Base-by-base conservation (phyloP, 1,140 invertebrate genomes). In the Adoxophyes honmai region DNA sequence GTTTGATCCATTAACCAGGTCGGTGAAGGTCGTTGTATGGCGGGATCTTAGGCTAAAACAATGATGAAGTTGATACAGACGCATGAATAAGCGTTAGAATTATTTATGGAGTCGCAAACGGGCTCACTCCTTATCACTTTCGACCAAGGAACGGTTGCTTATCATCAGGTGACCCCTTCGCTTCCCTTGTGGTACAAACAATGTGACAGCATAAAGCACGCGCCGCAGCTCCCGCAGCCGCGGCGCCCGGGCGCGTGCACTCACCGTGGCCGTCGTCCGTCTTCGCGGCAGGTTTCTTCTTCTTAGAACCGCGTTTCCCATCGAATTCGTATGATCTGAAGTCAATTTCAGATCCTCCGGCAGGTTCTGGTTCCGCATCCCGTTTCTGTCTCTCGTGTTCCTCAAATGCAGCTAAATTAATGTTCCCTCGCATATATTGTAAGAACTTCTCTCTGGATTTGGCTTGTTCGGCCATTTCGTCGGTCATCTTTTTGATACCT, bases 311-410 rank as follows among this genome's bases (percentile, higher is more conserved):
- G 11, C 77, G 67, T 55, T 86, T 86, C 1, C 74, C 78, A 9
- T 87, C 80, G 38, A 89, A 89, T 44, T 90, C 80, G 61, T 84
- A 90, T 54, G 73, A 64, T 65, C 72, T 83, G 72, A 78, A 89
- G 55, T 89, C 81, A 4, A 89, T 79, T 21, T 89, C 88, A 0
- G 73, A 77, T 0, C 70, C 68, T 9, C 68, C 79, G 1, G 73
- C 64, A 0, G 88, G 73, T n/a, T 84, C 82, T 1, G 81, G 81
- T 18, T 86, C 83, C 0, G 87, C 89, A 4, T 86, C 83, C 14
- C 87, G 64, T 37, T 68, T 73, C 21, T 58, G 66, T 64, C 84
- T 82, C 69, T 86, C 77, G 51, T 87, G 67, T n/a, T 79, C 66
- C 58, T 86, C 81, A 34, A 76, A 79, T 11, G 80, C 77, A n/a